Percentiles rank a stretch among this genome's conserved stretches.
Evolutionary conservation across 2,888 invertebrate genomes (phyloP).

Genomic region (Malacosoma neustria): DNA sequence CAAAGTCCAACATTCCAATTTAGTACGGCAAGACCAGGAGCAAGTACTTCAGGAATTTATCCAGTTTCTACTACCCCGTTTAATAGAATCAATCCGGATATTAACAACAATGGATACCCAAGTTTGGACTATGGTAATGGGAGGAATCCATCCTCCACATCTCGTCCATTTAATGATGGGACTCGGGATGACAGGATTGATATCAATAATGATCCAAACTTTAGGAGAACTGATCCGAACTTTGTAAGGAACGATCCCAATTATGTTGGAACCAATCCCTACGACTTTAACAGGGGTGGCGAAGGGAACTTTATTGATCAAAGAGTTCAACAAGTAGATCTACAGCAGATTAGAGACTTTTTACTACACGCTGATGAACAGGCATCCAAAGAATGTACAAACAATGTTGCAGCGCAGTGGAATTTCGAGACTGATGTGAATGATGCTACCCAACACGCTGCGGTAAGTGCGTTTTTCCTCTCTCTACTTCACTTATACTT

Average conservation of each 20-base stretch:
- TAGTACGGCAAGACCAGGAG: slow-evolving; percentile 42
- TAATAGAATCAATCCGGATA: slow-evolving; percentile 54
- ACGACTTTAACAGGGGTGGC: slow-evolving; percentile 52
- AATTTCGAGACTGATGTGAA: slow-evolving; percentile 92
- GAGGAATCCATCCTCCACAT: slow-evolving; percentile 42
- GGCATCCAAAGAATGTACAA: slow-evolving; percentile 86
- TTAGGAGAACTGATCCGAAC: slow-evolving; percentile 66
- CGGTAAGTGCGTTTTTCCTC: slow-evolving; percentile 78
- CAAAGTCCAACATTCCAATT: slow-evolving; percentile 46
- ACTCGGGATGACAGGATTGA: slow-evolving; percentile 62
- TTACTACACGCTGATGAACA: slow-evolving; percentile 83
- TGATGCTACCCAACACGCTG: slow-evolving; percentile 86
- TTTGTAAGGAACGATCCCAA: slow-evolving; percentile 62
- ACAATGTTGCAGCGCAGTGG: slow-evolving; percentile 92
- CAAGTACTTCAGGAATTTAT: slow-evolving; percentile 36
- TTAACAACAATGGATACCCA: slow-evolving; percentile 63
- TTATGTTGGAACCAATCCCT: slow-evolving; percentile 55
- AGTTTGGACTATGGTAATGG: slow-evolving; percentile 43
- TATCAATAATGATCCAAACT: slow-evolving; percentile 59
- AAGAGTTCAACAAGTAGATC: slow-evolving; percentile 52
- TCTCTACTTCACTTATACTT: no score
- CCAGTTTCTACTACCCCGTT: slow-evolving; percentile 54
- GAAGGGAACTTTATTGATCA: slow-evolving; percentile 49
- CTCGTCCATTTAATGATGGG: slow-evolving; percentile 40
- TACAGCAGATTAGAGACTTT: slow-evolving; percentile 72